Base-by-base conservation (phyloP, 1,140 invertebrate genomes). In the Helicoverpa armigera region DNA sequence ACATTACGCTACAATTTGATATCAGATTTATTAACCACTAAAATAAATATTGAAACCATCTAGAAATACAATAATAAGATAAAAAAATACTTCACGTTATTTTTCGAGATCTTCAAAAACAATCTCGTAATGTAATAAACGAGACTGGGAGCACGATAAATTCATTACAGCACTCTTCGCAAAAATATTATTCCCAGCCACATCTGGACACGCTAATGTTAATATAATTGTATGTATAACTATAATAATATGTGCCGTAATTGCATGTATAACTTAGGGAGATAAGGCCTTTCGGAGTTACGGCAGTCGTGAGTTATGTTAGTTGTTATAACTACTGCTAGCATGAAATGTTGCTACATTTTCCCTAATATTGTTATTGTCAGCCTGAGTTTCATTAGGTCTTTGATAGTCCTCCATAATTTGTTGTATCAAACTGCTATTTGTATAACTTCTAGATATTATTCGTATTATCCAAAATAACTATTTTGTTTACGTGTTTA, bases 181-280 rank as follows among this genome's bases (percentile, higher is more conserved):
- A 92, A 91, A 91, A 92, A 90, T 89, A 92, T 89, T 86, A 88
- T 86, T 87, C 83, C 81, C 79, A 79, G 84, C 85, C 82, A 67
- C 75, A 65, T 77, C 75, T 77, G 75, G 61, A 43, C 60, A 51
- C 43, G 23, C 61, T 77, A 65, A 77, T 75, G 60, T 77, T 77
- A 31, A 75, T 29, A 77, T 77, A 77, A 77, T 77, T 77, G 74
- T 77, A 77, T 77, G 50, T 54, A 35, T 31, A 77, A 77, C 58
- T 76, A 58, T 31, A 43, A 60, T 61, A 60, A 69, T 69, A 69
- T 69, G 65, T 69, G 65, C 65, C 35, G 65, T 77, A 77, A 77
- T 77, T 77, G 74, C 48, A 77, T 77, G 50, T 65, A 35, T 54
- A 67, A 72, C 50, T 72, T 29, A 53, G 50, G 48, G 69, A 72